Conservation (phyloP, 1,140 invertebrate genomes). For the Lysiphlebus fabarum region DNA sequence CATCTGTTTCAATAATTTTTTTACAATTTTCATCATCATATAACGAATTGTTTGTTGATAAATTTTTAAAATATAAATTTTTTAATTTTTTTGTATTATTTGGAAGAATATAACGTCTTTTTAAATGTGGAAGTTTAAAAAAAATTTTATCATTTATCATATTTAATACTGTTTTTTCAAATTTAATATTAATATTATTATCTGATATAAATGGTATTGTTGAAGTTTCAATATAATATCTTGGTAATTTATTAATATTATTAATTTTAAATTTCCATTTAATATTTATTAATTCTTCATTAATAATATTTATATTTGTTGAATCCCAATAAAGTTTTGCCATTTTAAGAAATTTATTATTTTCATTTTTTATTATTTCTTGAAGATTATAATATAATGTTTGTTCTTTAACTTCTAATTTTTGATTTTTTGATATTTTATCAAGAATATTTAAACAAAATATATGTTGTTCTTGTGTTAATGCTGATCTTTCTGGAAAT, state of each 20-base stretch:
- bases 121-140: slow-evolving; percentile 25
- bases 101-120: slow-evolving; percentile 4
- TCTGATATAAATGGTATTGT: slow-evolving; percentile 30
- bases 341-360: slow-evolving; percentile 34
- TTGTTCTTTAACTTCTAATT: too few relatives aligned
- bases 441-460: slow-evolving; percentile 29
- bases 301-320: slow-evolving; percentile 12
- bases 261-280: slow-evolving; percentile 33
- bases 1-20: slow-evolving; percentile 37
- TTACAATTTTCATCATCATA: slow-evolving; percentile 47
- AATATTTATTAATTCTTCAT: slow-evolving; percentile 27
- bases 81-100: slow-evolving; percentile 10
- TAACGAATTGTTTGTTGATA: slow-evolving; percentile 34
- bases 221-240: slow-evolving; percentile 34
- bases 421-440: too few relatives aligned
- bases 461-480: slow-evolving; percentile 29
- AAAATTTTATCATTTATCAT: slow-evolving; percentile 24
- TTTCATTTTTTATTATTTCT: slow-evolving; percentile 31
- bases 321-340: slow-evolving; percentile 31
- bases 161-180: slow-evolving; percentile 25
- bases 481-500: slow-evolving; percentile 29
- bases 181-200: slow-evolving; percentile 28
- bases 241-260: slow-evolving; percentile 29
- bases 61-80: slow-evolving; percentile 15
- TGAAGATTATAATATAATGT: slow-evolving; percentile 9